Conservation (phyloP, 2,113 vertebrate species). For the Blennius ocellaris region DNA sequence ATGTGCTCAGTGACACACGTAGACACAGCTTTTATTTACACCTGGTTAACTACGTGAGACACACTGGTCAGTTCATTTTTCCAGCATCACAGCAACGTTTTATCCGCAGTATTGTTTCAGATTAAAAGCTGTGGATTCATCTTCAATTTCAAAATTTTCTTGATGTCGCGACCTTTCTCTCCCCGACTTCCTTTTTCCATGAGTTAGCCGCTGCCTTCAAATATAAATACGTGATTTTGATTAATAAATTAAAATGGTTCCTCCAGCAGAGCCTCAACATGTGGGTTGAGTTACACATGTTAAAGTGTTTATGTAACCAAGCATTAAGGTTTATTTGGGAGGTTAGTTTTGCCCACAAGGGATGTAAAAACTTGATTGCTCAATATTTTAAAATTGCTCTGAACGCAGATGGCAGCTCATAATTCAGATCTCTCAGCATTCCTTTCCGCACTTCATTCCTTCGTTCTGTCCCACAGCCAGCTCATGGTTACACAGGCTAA, state of each 20-base stretch:
- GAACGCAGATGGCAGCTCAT: slow-evolving; percentile 34
- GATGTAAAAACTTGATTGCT: slow-evolving; percentile 29
- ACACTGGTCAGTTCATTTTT: slow-evolving; percentile 33
- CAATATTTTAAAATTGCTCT: slow-evolving; percentile 28
- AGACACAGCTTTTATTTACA: slow-evolving; percentile 26
- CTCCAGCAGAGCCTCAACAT: neutral
- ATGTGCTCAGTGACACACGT: slow-evolving; percentile 42
- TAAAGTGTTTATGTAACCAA: slow-evolving; percentile 28
- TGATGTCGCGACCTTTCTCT: neutral
- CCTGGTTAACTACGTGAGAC: slow-evolving; percentile 38
- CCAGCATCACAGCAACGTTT: slow-evolving; percentile 1
- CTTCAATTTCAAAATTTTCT: slow-evolving; percentile 19
- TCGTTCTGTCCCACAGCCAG: slow-evolving; percentile 30
- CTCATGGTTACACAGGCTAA: slow-evolving; percentile 15
- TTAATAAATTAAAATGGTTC: slow-evolving; percentile 4
- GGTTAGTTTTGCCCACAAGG: neutral
- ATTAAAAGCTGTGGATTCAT: slow-evolving; percentile 12
- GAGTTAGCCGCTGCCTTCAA: slow-evolving; percentile 17
- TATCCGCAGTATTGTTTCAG: neutral
- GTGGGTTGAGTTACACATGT: slow-evolving; percentile 21
- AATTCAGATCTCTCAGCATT: slow-evolving; percentile 21
- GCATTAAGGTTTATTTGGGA: slow-evolving; percentile 31
- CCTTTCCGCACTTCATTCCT: slow-evolving; percentile 4
- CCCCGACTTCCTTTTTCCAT: slow-evolving; percentile 5
- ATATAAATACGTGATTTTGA: slow-evolving; percentile 28